Base-by-base conservation (phyloP, 2,797 vertebrate species). In the Eutrigla gurnardus region DNA sequence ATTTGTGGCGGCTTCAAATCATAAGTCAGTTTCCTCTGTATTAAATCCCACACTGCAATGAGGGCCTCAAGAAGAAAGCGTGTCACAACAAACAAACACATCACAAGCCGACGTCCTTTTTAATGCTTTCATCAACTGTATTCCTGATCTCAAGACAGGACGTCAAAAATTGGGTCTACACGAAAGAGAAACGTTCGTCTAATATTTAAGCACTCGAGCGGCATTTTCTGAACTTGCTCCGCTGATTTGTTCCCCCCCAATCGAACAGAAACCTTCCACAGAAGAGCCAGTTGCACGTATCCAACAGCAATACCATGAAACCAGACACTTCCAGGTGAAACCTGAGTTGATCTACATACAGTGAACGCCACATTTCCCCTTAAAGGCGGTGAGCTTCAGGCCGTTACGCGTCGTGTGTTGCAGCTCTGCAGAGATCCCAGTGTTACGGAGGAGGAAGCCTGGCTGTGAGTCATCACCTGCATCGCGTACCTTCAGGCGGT, bases 381-480 rank as follows among this genome's bases (percentile, higher is more conserved):
- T 25, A 25, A 25, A 25, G 25, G 25, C 25, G 25, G 25, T 25
- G 25, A 25, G 25, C 25, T 25, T 25, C 25, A 25, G 25, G 25
- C 25, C 2, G 25, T 25, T 25, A 25, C 25, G 25, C 25, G 25
- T 25, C 25, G 39, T 54, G 33, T 13, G 75, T 64, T 45, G 71
- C 67, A 69, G 81, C 69, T 73, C 55, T 42, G 60, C 60, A 80
- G 61, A 78, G 71, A 86, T 78, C 69, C 61, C 67, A 69, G 68
- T 17, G 58, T 40, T 66, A 7, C 13, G 35, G 76, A 11, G 32
- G 32, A 82, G 82, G 81, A 78, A 81, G 75, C 65, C 86, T 25
- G 43, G 39, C 65, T 17, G 77, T 87, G 90, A 88, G 75, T 90
- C 89, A 91, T 84, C 84, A 43, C 40, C 81, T 78, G 79, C 85